These are phyloP conservation scores for Tenthredo notha DNA, from an alignment of 2,888 invertebrate species.

Conservation along the genomic window DNA sequence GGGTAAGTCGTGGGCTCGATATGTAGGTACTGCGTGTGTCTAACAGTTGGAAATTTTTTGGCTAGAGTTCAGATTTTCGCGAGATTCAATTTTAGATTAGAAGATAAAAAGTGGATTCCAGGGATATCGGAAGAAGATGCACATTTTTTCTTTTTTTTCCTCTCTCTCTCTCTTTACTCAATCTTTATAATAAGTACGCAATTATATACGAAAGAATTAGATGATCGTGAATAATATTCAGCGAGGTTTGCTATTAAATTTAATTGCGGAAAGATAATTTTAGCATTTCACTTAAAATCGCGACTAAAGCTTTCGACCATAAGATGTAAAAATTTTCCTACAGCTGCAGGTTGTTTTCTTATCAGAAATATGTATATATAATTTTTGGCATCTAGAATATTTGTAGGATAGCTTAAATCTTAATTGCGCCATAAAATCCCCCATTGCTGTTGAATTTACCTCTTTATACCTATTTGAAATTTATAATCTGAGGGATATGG, in stretches of 20 bases:
- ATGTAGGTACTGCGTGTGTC: too few species aligned
- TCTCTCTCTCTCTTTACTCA: background rate
- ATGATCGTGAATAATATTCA: too few species aligned
- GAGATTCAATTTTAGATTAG: background rate
- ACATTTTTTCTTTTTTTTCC: background rate
- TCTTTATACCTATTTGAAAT: slow-evolving; percentile 15
- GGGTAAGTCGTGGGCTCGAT: too few species aligned
- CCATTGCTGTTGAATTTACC: background rate
- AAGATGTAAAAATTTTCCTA: background rate
- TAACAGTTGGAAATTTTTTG: background rate
- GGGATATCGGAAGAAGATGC: background rate
- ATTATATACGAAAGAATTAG: too few species aligned
- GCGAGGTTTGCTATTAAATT: background rate
- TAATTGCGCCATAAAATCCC: slow-evolving; percentile 4
- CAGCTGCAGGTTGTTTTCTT: background rate
- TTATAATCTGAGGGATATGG: background rate
- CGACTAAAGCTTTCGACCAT: background rate
- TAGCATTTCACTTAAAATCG: background rate
- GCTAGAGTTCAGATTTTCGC: background rate
- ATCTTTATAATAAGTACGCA: background rate
- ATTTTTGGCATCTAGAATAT: background rate
- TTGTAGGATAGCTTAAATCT: background rate
- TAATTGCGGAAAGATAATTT: background rate
- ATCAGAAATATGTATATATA: background rate
- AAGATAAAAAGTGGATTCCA: background rate